phyloP scores from a whole-genome alignment of 1,140 invertebrate genomes.

The Pachypeltis micranthus region DNA sequence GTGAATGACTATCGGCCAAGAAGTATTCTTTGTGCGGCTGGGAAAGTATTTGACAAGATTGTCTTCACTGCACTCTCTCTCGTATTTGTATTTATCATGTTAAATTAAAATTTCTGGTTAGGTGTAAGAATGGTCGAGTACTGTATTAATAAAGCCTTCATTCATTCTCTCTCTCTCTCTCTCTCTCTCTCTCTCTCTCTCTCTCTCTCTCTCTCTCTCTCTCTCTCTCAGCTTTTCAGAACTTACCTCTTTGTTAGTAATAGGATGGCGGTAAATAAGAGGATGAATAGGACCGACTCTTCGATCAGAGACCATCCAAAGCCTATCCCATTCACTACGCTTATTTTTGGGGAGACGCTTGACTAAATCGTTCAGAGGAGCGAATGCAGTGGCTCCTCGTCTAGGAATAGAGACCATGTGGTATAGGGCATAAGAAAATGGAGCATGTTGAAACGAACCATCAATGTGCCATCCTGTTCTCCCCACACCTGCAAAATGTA shows the following conservation, averaged over 20 bases:
- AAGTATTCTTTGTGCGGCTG: too few species aligned
- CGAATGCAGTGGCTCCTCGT: slow-evolving; percentile 36
- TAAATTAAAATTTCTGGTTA: too few species aligned
- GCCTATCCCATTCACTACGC: slow-evolving; percentile 33
- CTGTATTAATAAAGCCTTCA: too few species aligned
- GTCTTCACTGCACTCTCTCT: too few species aligned
- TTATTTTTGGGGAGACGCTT: slow-evolving; percentile 32
- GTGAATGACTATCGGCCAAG: too few species aligned
- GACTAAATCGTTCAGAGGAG: slow-evolving; percentile 36
- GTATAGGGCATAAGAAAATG: slow-evolving; percentile 38
- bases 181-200: too few species aligned
- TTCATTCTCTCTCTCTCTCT: too few species aligned
- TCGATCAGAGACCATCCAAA: slow-evolving; percentile 38
- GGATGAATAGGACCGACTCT: slow-evolving; percentile 35
- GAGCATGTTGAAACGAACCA: slow-evolving; percentile 39
- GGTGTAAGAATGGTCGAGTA: too few species aligned
- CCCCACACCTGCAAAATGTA: slow-evolving; percentile 34
- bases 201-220: too few species aligned
- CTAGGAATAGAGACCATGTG: slow-evolving; percentile 37
- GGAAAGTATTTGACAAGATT: too few species aligned
- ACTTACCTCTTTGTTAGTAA: slow-evolving; percentile 26
- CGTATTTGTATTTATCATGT: too few species aligned
- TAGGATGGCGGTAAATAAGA: slow-evolving; percentile 35
- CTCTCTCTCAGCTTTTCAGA: background rate
- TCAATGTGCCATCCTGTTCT: slow-evolving; percentile 42